A percentile compares a stretch with the other conserved stretches of the same genome.
Conservation (phyloP, 1,140 invertebrate genomes). For the Sitobion miscanthi region DNA sequence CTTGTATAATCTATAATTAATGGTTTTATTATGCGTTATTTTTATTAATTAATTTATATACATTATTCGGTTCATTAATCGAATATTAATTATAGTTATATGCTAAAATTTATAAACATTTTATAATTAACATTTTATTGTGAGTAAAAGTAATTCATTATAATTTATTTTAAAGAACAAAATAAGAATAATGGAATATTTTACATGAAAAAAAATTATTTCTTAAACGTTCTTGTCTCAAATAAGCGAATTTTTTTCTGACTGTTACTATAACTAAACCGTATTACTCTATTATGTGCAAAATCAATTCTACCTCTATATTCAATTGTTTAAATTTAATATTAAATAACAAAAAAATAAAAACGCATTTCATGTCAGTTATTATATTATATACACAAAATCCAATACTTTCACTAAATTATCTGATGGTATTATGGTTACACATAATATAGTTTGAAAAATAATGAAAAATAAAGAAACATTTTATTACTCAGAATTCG, state of each 20-base stretch:
- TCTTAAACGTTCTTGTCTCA: too few relatives aligned
- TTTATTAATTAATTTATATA: not conserved
- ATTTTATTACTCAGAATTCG: not conserved
- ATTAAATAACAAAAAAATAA: not conserved
- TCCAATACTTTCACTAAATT: constrained; percentile 9
- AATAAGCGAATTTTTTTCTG: too few relatives aligned
- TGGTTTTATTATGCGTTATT: not conserved
- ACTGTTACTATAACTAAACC: not conserved
- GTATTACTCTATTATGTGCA: not conserved
- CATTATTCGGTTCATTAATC: too few relatives aligned
- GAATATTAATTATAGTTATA: too few relatives aligned
- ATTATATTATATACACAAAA: constrained; percentile 14
- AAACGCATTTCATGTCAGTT: not conserved
- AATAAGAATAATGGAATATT: too few relatives aligned
- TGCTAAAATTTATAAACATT: too few relatives aligned
- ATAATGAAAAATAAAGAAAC: not conserved
- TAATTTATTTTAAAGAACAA: too few relatives aligned
- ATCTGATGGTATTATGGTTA: constrained; percentile 14
- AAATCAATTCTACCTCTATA: not conserved
- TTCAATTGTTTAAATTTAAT: not conserved
- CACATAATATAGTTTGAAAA: not conserved
- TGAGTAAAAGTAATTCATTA: too few relatives aligned
- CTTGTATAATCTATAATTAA: not conserved
- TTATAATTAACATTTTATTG: too few relatives aligned
- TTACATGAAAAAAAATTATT: too few relatives aligned